Evolutionary conservation across 2,888 invertebrate species (phyloP).

Genomic region (Nemoura dubitans): DNA sequence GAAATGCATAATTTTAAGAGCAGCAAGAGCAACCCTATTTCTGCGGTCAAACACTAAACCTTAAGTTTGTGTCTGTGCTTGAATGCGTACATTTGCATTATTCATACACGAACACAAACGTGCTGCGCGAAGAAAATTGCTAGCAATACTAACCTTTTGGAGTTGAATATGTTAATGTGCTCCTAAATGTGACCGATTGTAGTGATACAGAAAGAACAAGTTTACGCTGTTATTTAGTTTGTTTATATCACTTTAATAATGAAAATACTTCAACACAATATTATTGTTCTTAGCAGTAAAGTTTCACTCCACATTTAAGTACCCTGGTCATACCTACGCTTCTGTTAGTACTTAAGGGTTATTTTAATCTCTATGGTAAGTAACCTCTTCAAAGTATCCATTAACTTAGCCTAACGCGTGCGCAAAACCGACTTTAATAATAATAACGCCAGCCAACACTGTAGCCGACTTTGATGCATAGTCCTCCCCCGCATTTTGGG

Average conservation of each 20-base stretch:
- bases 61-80: not conserved
- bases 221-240: too few relatives aligned
- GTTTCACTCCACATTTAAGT: not conserved
- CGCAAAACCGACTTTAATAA: not conserved
- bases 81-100: not conserved
- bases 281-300: not conserved
- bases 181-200: too few relatives aligned
- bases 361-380: constrained; percentile 2
- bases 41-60: too few relatives aligned
- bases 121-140: not conserved
- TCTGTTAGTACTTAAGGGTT: not conserved
- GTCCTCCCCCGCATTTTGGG: not conserved
- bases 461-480: not conserved
- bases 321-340: not conserved
- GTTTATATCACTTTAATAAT: too few relatives aligned
- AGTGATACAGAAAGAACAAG: too few relatives aligned
- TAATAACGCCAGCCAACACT: not conserved
- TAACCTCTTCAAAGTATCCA: not conserved
- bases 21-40: too few relatives aligned
- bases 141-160: too few relatives aligned
- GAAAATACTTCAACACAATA: too few relatives aligned
- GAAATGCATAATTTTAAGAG: too few relatives aligned
- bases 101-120: not conserved
- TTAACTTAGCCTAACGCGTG: not conserved
- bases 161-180: too few relatives aligned